Evolutionary conservation across 2,113 vertebrate genomes (phyloP).

Genomic region (Symphodus melops): DNA sequence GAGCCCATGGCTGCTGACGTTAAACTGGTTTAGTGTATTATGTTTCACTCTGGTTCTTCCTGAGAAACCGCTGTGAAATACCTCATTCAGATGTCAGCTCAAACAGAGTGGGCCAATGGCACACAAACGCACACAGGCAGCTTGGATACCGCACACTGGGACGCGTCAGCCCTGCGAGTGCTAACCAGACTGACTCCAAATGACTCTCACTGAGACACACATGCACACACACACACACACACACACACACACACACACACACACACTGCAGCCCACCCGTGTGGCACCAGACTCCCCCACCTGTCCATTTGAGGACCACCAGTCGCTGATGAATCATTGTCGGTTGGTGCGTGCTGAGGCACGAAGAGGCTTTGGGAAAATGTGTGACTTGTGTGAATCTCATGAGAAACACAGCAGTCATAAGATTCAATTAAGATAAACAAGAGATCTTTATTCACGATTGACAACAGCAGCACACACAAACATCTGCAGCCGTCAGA

Average conservation of each 20-base stretch:
- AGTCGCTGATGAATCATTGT: slow-evolving; percentile 46
- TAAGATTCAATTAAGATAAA: slow-evolving; percentile 71
- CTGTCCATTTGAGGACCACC: slow-evolving; percentile 49
- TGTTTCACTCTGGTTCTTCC: slow-evolving; percentile 37
- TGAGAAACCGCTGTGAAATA: slow-evolving; percentile 65
- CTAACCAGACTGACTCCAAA: slow-evolving; percentile 44
- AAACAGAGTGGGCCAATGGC: slow-evolving; percentile 39
- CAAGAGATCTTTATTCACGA: slow-evolving; percentile 74
- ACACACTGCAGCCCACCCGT: slow-evolving; percentile 36
- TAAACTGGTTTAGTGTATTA: slow-evolving; percentile 46
- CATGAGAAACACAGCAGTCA: slow-evolving; percentile 57
- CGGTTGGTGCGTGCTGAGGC: not conserved
- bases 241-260: no score
- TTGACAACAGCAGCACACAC: slow-evolving; percentile 63
- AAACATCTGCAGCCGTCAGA: slow-evolving; percentile 73
- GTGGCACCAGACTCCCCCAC: slow-evolving; percentile 47
- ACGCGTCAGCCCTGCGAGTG: slow-evolving; percentile 28
- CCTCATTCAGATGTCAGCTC: slow-evolving; percentile 58
- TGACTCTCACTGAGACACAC: slow-evolving; percentile 22
- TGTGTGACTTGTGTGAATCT: slow-evolving; percentile 29
- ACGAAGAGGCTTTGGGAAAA: slow-evolving; percentile 19
- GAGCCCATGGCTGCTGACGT: slow-evolving; percentile 45
- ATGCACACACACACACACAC: not conserved
- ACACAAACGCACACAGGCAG: slow-evolving; percentile 21
- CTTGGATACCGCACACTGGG: slow-evolving; percentile 43